A percentile compares a stretch with the other conserved stretches of the same genome.
Evolutionary conservation across 2,888 invertebrate species (phyloP).

Genomic region (Entomobrya proxima): DNA sequence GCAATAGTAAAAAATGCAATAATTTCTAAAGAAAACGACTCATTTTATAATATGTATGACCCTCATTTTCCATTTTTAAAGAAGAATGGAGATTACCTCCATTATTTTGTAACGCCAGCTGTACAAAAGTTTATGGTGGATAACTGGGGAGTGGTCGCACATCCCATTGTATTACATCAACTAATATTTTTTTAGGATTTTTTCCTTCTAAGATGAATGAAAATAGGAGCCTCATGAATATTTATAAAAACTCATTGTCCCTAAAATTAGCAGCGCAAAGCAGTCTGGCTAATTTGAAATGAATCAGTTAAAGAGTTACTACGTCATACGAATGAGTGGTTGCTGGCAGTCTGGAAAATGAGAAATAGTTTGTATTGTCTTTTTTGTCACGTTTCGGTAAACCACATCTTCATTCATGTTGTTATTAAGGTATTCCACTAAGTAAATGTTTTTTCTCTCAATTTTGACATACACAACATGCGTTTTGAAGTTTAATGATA

Average conservation of each 20-base stretch:
- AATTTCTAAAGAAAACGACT: background rate
- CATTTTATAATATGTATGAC: background rate
- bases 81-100: background rate
- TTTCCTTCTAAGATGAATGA: conserved; percentile 25
- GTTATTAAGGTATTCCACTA: too few relatives aligned
- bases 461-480: background rate
- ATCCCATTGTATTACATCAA: background rate
- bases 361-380: too few relatives aligned
- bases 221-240: conserved; percentile 9
- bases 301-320: background rate
- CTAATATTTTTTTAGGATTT: background rate
- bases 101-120: background rate
- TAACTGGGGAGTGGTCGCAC: conserved; percentile 1
- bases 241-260: conserved; percentile 1
- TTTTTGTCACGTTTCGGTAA: too few relatives aligned
- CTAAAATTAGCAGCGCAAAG: background rate
- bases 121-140: background rate
- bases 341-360: background rate
- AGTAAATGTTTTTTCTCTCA: too few relatives aligned
- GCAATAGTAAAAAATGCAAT: too few relatives aligned
- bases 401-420: too few relatives aligned
- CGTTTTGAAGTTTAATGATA: background rate
- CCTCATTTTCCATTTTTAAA: conserved; percentile 20
- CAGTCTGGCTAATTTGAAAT: background rate
- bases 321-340: too few relatives aligned